A percentile compares a stretch with the other conserved stretches of the same genome.
phyloP scores from a whole-genome alignment of 1,140 invertebrate species.

The Drosophila cardini region DNA sequence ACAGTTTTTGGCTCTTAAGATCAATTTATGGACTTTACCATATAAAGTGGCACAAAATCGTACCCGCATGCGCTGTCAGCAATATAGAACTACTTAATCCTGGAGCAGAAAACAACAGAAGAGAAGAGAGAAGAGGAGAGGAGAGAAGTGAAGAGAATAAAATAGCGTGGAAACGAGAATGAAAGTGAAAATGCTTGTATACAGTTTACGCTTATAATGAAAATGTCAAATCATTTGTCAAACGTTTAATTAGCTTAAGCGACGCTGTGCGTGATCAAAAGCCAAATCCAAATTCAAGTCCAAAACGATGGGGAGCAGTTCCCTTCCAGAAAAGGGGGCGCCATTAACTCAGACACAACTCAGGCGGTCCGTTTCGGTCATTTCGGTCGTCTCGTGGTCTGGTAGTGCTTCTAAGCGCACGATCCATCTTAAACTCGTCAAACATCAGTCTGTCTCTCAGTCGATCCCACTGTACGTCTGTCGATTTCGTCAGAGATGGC shows the following conservation, averaged over 20 bases:
- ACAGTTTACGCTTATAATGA: slow-evolving; percentile 69
- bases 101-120: slow-evolving; percentile 5
- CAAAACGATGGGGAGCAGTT: background rate
- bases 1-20: slow-evolving; percentile 29
- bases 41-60: background rate
- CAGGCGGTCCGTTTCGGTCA: slow-evolving; percentile 20
- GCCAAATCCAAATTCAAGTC: background rate
- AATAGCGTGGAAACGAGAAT: slow-evolving; percentile 26
- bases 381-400: slow-evolving; percentile 31
- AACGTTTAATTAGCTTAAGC: slow-evolving; percentile 67
- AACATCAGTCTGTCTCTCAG: slow-evolving; percentile 45
- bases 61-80: slow-evolving; percentile 76
- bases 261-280: slow-evolving; percentile 36
- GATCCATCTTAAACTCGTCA: slow-evolving; percentile 67
- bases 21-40: slow-evolving; percentile 24
- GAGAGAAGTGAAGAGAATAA: no score
- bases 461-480: slow-evolving; percentile 35
- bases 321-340: slow-evolving; percentile 16
- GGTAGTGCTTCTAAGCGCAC: slow-evolving; percentile 28
- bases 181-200: slow-evolving; percentile 47
- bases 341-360: slow-evolving; percentile 37
- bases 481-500: slow-evolving; percentile 37
- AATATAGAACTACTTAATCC: slow-evolving; percentile 36
- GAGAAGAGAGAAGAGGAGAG: no score
- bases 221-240: slow-evolving; percentile 80